phyloP scores from a whole-genome alignment of 2,888 invertebrate species.

The Gibbula magus region DNA sequence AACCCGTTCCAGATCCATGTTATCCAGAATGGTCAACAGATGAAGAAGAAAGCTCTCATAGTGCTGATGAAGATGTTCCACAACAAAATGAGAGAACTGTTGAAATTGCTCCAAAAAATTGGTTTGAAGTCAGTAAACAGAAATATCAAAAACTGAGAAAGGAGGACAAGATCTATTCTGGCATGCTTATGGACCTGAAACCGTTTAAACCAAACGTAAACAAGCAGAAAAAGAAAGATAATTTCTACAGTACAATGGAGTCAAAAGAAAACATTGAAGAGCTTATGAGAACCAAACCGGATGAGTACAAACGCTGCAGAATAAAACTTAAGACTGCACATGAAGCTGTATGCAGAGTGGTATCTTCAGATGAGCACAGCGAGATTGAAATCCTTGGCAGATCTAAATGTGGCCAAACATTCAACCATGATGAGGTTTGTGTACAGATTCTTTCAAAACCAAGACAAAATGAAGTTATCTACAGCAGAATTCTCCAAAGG shows the following conservation, averaged over 20 bases:
- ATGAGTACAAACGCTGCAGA: conserved; percentile 30
- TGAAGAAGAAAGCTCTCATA: too few relatives aligned
- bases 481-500: too few relatives aligned
- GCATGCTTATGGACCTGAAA: neutral
- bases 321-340: conserved; percentile 35
- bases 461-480: neutral
- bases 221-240: neutral
- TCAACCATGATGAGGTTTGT: conserved; percentile 39
- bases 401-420: conserved; percentile 38
- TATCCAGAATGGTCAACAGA: too few relatives aligned
- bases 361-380: neutral
- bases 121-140: conserved; percentile 9
- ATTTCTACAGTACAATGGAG: neutral
- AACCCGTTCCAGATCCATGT: too few relatives aligned
- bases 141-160: neutral
- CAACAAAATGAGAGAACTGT: neutral
- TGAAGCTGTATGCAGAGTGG: conserved; percentile 27
- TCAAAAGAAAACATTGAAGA: neutral
- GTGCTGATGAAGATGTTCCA: neutral
- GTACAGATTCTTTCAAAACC: conserved; percentile 33
- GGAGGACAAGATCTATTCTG: neutral
- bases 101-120: neutral
- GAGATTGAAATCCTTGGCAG: conserved; percentile 38
- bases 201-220: too few relatives aligned
- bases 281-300: neutral